Base-by-base conservation (phyloP, 2,113 vertebrate genomes). In the Rhipidura dahli region DNA sequence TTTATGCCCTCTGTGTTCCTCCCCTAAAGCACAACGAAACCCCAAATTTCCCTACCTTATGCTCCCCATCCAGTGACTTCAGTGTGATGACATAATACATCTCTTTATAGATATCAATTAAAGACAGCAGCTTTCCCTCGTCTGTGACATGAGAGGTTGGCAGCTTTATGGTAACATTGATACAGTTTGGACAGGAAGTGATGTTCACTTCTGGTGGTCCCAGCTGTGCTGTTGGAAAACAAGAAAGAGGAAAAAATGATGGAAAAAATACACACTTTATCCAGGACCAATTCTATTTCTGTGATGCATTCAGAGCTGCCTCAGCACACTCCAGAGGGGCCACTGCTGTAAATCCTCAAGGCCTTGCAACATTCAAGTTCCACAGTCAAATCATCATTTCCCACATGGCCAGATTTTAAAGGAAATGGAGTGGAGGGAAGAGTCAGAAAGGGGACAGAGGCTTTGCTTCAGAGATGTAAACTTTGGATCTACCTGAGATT, bases 131-230 rank as follows among this genome's bases (percentile, higher is more conserved):
- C 47, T 91, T 92, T 14, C 13, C 92, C 28, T 57, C 3, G 7
- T 42, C 2, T 70, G 73, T 95, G 4, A 85, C 19, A 54, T 95
- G 42, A 65, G 85, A n/a, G 19, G 54, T 2, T 39, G 97, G 97
- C 75, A 98, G 78, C 53, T 93, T 93, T 69, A 98, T 37, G 11
- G 42, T 94, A 44, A 98, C 94, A 1, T 94, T 94, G 51, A 98
- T 84, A 57, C 93, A 97, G 70, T 86, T 79, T 7, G 21, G 15
- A 50, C 96, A 97, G 28, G 87, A 90, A 44, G 69, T 47, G 63
- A 98, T 5, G 64, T 66, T 93, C 76, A 98, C 97, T 39, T 97
- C 79, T 30, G 98, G 96, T 18, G 98, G 97, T 35, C 97, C 96
- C 23, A 98, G 27, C 22, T 2, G 6, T 28, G 95, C 97, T 98